phyloP scores from a whole-genome alignment of 2,113 vertebrate species.

The Microcebus lehilahytsara region DNA sequence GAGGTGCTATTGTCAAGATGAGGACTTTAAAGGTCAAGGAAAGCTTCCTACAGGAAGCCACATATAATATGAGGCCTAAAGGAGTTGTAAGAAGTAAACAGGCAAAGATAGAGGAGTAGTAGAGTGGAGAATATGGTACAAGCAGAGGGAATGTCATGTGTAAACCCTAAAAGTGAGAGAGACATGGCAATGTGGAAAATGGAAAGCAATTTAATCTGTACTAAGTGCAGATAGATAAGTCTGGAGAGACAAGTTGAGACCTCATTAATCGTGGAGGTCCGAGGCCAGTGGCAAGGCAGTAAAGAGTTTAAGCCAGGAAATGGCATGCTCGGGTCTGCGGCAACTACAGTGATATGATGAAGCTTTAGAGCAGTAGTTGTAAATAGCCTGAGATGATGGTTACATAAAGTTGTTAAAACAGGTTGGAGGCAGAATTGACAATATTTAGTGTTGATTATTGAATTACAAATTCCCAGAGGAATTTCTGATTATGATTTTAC shows the following conservation, averaged over 20 bases:
- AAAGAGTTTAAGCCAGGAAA: neutral
- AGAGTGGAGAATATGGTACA: neutral
- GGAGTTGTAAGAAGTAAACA: neutral
- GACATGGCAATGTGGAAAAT: neutral
- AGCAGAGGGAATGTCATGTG: neutral
- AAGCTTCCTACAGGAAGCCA: neutral
- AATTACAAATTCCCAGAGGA: constrained; percentile 6
- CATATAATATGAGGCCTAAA: neutral
- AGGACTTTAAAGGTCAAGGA: constrained; percentile 11
- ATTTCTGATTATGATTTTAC: neutral
- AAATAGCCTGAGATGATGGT: neutral
- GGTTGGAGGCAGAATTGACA: neutral
- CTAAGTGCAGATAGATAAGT: neutral
- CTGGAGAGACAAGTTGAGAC: neutral
- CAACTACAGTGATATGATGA: neutral
- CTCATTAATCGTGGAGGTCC: neutral
- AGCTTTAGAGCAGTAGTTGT: neutral
- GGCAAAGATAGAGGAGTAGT: neutral
- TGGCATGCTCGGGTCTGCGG: neutral
- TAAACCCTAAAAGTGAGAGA: neutral
- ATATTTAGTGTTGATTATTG: neutral
- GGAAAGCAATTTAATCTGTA: neutral
- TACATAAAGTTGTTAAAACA: neutral
- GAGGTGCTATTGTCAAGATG: neutral
- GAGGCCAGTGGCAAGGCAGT: neutral